A percentile compares a stretch with the other conserved stretches of the same genome.
Evolutionary conservation across 64 coral and sea anemone genomes (phyloP).

Genomic region (Porites lutea): DNA sequence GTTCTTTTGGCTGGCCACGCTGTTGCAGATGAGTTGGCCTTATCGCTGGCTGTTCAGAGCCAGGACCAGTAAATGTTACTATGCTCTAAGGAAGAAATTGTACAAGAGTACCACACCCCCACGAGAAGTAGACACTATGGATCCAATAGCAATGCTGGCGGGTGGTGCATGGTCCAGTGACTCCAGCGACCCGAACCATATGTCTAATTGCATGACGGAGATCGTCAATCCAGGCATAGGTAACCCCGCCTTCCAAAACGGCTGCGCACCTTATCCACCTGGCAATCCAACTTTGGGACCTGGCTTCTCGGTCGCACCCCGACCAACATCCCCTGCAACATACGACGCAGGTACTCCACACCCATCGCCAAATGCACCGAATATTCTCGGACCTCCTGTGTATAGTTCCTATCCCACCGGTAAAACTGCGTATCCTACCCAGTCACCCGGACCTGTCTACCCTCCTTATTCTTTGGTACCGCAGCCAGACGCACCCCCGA

Average conservation of each 20-base stretch:
- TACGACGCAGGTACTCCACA: background rate
- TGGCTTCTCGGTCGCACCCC: background rate
- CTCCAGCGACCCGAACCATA: background rate
- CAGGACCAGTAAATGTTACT: slow-evolving; percentile 66
- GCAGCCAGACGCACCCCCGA: background rate
- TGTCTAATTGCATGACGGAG: background rate
- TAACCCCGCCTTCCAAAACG: background rate
- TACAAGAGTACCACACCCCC: slow-evolving; percentile 51
- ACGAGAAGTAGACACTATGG: slow-evolving; percentile 37
- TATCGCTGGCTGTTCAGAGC: slow-evolving; percentile 84
- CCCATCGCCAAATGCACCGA: background rate
- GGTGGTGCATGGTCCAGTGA: background rate
- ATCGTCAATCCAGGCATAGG: background rate
- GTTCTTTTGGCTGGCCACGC: slow-evolving; percentile 82
- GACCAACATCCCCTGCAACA: background rate
- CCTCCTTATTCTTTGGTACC: background rate
- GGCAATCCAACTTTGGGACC: background rate
- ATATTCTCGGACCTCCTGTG: background rate
- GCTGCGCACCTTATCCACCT: background rate
- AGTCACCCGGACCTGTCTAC: background rate
- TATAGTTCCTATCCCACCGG: background rate
- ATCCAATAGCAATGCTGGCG: slow-evolving; percentile 48
- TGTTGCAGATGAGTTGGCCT: slow-evolving; percentile 72
- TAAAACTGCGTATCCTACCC: background rate
- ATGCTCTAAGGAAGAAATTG: slow-evolving; percentile 55